phyloP scores from a whole-genome alignment of 2,888 invertebrate species.

The Nowickia ferox region DNA sequence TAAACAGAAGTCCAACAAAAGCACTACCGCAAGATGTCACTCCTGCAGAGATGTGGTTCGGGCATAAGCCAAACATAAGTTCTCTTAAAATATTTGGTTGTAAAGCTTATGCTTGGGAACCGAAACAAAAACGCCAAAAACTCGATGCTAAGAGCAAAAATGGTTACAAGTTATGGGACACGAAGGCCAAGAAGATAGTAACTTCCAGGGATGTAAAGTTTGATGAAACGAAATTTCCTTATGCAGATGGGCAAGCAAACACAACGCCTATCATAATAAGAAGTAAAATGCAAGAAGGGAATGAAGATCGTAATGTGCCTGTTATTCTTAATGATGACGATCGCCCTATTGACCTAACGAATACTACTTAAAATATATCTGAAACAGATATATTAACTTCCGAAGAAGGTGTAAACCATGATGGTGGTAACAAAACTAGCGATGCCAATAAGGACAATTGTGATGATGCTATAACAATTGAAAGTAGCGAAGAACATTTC shows the following conservation, averaged over 20 bases:
- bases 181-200: not conserved
- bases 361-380: too few species aligned
- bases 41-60: too few species aligned
- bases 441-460: too few species aligned
- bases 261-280: not conserved
- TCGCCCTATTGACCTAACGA: not conserved
- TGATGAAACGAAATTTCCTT: constrained; percentile 11
- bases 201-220: constrained; percentile 30
- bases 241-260: not conserved
- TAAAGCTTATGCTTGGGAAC: constrained; percentile 23
- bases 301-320: not conserved
- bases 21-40: too few species aligned
- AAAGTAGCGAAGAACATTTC: too few species aligned
- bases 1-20: too few species aligned
- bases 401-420: too few species aligned
- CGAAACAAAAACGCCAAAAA: constrained; percentile 11
- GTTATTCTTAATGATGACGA: constrained; percentile 5
- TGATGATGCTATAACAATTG: too few species aligned
- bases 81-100: too few species aligned
- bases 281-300: constrained; percentile 16
- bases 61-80: too few species aligned
- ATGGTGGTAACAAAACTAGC: too few species aligned
- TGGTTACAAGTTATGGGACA: constrained; percentile 18
- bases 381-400: too few species aligned
- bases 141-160: constrained; percentile 8